phyloP scores from a whole-genome alignment of 2,797 vertebrate species.

The Notamacropus eugenii region DNA sequence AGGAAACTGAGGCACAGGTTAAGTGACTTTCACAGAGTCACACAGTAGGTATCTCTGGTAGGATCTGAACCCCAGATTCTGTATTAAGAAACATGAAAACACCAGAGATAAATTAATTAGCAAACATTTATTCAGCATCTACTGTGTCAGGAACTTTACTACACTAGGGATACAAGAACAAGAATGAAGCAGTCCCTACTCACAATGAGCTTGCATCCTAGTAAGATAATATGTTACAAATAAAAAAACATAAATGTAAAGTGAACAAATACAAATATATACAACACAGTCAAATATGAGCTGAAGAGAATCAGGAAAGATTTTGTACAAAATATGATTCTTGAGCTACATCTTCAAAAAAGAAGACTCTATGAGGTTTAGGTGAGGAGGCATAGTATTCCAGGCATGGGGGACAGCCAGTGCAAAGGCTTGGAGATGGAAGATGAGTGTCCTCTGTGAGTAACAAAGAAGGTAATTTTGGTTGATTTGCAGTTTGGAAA shows the following conservation, averaged over 20 bases:
- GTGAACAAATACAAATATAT: not conserved
- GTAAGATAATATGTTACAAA: not conserved
- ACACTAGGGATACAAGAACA: not conserved
- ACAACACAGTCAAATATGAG: not conserved
- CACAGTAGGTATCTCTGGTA: not conserved
- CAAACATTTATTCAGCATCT: not conserved
- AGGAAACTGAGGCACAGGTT: not conserved
- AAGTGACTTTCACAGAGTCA: not conserved
- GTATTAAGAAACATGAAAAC: not conserved
- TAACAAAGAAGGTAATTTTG: not conserved
- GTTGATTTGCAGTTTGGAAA: not conserved
- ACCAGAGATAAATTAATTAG: not conserved
- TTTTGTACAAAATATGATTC: not conserved
- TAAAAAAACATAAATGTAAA: not conserved
- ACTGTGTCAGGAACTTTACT: not conserved
- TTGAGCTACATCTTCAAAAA: not conserved
- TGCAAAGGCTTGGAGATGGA: not conserved
- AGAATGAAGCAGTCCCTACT: not conserved
- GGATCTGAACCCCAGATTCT: not conserved
- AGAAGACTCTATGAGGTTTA: not conserved
- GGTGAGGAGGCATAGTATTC: not conserved
- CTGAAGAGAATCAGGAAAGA: not conserved
- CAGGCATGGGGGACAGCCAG: not conserved
- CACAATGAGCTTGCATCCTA: not conserved
- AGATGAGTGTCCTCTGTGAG: not conserved